Evolutionary conservation across 2,888 invertebrate species (phyloP).

Genomic region (Temnothorax unifasciatus): DNA sequence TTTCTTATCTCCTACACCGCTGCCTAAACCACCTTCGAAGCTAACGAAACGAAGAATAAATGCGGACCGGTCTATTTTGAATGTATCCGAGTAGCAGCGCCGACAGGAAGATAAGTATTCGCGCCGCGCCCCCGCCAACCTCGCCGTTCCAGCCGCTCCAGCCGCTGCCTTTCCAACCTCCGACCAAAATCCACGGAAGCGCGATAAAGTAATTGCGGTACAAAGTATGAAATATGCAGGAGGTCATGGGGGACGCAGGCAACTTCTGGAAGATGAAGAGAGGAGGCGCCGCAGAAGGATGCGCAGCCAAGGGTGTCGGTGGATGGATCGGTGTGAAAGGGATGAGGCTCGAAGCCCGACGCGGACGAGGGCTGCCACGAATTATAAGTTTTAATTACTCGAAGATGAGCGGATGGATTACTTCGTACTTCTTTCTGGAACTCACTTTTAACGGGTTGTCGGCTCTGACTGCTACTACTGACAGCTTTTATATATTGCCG

Average conservation of each 20-base stretch:
- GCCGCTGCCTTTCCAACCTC: slow-evolving; percentile 45
- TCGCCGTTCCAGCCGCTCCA: slow-evolving; percentile 37
- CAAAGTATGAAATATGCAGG: slow-evolving; percentile 81
- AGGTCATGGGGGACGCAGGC: slow-evolving; percentile 66
- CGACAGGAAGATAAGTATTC: slow-evolving; percentile 76
- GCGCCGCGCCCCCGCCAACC: slow-evolving; percentile 39
- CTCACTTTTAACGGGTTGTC: slow-evolving; percentile 74
- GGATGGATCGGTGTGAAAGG: slow-evolving; percentile 55
- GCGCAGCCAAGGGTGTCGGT: slow-evolving; percentile 60
- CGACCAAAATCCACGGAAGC: slow-evolving; percentile 75
- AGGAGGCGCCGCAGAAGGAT: slow-evolving; percentile 51
- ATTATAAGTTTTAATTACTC: slow-evolving; percentile 85
- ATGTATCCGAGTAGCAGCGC: slow-evolving; percentile 60
- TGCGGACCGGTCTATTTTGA: slow-evolving; percentile 63
- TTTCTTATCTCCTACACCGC: slow-evolving; percentile 27
- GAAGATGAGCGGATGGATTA: slow-evolving; percentile 83
- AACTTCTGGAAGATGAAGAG: slow-evolving; percentile 65
- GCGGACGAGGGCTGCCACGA: slow-evolving; percentile 74
- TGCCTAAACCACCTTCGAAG: slow-evolving; percentile 44
- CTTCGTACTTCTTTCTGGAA: slow-evolving; percentile 76
- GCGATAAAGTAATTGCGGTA: slow-evolving; percentile 80
- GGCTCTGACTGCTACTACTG: slow-evolving; percentile 59
- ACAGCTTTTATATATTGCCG: slow-evolving; percentile 68
- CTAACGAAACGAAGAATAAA: slow-evolving; percentile 55
- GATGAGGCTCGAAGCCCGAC: slow-evolving; percentile 57